phyloP scores from a whole-genome alignment of 2,797 vertebrate species.

The Tympanoctomys barrerae region DNA sequence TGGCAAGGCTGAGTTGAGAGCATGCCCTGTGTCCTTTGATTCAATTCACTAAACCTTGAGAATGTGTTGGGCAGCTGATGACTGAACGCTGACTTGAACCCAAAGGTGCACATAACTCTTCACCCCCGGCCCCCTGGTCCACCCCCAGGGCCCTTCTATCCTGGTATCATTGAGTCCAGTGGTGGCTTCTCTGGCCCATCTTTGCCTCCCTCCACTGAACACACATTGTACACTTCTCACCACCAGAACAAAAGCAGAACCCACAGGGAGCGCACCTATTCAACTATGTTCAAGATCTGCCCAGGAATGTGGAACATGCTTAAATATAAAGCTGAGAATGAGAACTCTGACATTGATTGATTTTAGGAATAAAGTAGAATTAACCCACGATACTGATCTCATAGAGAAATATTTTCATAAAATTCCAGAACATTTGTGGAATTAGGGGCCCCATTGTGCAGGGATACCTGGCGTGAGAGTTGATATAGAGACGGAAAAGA shows the following conservation, averaged over 20 bases:
- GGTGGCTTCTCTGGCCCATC: slow-evolving; percentile 17
- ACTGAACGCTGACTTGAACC: not conserved
- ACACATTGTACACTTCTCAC: slow-evolving; percentile 2
- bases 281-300: slow-evolving; percentile 67
- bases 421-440: slow-evolving; percentile 74
- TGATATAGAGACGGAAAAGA: slow-evolving; percentile 68
- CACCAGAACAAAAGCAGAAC: slow-evolving; percentile 53
- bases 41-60: not conserved
- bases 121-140: not conserved
- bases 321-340: slow-evolving; percentile 71
- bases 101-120: not conserved
- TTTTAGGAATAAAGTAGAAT: slow-evolving; percentile 79
- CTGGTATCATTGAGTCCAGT: not conserved
- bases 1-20: not conserved
- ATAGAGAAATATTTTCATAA: slow-evolving; percentile 77
- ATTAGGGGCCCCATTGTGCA: slow-evolving; percentile 66
- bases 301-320: slow-evolving; percentile 68
- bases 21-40: not conserved
- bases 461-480: slow-evolving; percentile 33
- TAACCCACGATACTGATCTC: slow-evolving; percentile 74
- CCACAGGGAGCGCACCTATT: not conserved
- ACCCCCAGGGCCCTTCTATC: not conserved
- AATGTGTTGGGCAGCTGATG: not conserved
- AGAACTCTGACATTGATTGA: slow-evolving; percentile 76
- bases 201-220: slow-evolving; percentile 13